Conservation (phyloP, 2,797 vertebrate genomes). For the Gallinago solitaria region DNA sequence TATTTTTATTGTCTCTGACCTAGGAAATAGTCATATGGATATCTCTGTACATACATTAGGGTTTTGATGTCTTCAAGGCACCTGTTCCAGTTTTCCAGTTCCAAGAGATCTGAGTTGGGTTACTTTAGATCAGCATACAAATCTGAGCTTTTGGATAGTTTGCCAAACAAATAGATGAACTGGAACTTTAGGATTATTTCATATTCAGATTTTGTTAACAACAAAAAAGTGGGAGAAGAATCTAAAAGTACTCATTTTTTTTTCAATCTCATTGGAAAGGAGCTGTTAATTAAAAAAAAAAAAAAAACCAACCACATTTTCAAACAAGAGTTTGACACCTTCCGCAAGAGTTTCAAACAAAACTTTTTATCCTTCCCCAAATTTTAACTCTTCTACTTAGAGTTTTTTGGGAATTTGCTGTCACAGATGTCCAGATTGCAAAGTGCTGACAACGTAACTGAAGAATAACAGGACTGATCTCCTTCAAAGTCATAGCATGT, state of each 20-base stretch:
- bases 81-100: background rate
- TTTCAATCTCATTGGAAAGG: background rate
- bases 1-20: background rate
- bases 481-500: background rate
- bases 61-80: background rate
- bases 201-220: background rate
- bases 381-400: background rate
- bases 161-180: background rate
- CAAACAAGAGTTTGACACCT: background rate
- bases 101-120: background rate
- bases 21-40: background rate
- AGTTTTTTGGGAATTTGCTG: background rate
- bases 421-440: background rate
- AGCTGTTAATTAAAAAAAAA: background rate
- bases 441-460: background rate
- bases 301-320: background rate
- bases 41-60: background rate
- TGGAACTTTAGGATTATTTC: background rate
- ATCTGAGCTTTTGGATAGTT: background rate
- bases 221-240: background rate
- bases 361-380: background rate
- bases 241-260: background rate
- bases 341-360: background rate
- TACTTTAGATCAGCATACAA: background rate
- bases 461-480: background rate